Conservation (phyloP, 2,797 vertebrate genomes). For the Cheirogaleus major region DNA sequence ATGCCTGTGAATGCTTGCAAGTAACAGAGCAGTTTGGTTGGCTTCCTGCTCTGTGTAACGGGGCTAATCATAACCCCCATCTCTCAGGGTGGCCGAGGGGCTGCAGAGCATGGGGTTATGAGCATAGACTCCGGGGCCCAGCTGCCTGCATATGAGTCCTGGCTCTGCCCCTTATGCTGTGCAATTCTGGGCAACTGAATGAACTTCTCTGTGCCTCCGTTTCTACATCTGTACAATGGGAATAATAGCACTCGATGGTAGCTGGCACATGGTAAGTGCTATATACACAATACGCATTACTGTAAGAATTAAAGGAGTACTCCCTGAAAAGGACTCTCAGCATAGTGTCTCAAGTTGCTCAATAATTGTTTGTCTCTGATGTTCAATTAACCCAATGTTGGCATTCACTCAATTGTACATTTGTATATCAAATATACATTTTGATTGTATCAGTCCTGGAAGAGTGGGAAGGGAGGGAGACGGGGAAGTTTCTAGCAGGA, state of each 20-base stretch:
- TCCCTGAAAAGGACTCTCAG: neutral
- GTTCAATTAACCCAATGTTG: neutral
- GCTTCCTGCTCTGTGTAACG: neutral
- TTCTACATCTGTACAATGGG: neutral
- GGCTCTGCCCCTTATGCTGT: neutral
- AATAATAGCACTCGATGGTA: neutral
- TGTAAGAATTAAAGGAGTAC: neutral
- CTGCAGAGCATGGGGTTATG: fast-evolving
- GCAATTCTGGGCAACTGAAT: neutral
- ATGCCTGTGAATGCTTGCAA: neutral
- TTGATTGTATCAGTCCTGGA: neutral
- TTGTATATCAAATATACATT: neutral
- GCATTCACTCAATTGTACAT: neutral
- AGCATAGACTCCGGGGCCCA: neutral
- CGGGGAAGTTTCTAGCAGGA: neutral
- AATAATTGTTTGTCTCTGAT: too few relatives aligned
- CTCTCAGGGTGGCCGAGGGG: neutral
- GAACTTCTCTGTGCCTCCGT: neutral
- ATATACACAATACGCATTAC: neutral
- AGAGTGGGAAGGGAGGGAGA: neutral
- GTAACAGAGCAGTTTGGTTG: neutral
- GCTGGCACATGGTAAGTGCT: neutral
- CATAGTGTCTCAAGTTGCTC: neutral
- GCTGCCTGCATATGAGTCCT: neutral
- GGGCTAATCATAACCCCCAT: neutral